These are phyloP conservation scores for Helicolenus hilgendorfi DNA, from an alignment of 2,797 vertebrate genomes.

Conservation along the genomic window DNA sequence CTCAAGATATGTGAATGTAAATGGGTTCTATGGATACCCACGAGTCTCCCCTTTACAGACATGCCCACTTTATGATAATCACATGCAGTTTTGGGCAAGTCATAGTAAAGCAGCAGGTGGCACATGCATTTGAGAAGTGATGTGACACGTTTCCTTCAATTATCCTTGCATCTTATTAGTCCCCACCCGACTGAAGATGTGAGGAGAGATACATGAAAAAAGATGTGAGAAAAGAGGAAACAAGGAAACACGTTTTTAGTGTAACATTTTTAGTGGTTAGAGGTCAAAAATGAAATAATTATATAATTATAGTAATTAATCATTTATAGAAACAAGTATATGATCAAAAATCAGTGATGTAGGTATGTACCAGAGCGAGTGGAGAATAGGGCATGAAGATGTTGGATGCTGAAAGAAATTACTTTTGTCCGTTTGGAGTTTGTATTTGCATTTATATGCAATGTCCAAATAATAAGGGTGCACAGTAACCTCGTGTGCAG, in stretches of 20 bases:
- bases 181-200: not conserved
- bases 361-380: not conserved
- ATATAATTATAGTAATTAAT: too few species aligned
- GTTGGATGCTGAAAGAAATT: not conserved
- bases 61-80: too few species aligned
- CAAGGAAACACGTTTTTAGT: not conserved
- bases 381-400: not conserved
- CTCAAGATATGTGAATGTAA: too few species aligned
- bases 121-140: not conserved
- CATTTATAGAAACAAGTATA: not conserved
- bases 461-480: not conserved
- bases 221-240: not conserved
- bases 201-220: not conserved
- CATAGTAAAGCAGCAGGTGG: too few species aligned
- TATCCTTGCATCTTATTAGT: not conserved
- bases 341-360: not conserved
- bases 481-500: not conserved
- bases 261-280: not conserved
- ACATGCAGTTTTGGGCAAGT: too few species aligned
- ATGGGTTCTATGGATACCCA: too few species aligned
- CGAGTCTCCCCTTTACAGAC: too few species aligned
- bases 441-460: not conserved
- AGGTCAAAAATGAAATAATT: not conserved
- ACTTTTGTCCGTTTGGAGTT: not conserved
- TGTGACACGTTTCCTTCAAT: not conserved